Conservation (phyloP, 37 sponge, comb jelly and placozoan species). For the Mnemiopsis leidyi region DNA sequence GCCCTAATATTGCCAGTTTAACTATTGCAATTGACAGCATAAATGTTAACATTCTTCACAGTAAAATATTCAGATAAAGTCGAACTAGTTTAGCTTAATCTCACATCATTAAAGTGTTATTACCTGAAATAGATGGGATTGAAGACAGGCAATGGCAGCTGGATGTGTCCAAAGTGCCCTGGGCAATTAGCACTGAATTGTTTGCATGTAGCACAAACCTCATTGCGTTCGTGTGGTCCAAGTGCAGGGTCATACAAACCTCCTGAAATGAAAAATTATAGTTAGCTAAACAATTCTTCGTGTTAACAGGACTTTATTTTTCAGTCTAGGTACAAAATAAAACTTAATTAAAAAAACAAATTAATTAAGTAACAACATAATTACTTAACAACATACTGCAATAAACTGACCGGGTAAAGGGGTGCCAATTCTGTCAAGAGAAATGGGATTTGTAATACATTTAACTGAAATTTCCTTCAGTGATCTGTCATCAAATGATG, state of each 20-base stretch:
- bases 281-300: not conserved
- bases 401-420: conserved; percentile 9
- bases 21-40: too few relatives aligned
- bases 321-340: not conserved
- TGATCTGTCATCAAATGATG: conserved; percentile 15
- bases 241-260: conserved; percentile 92
- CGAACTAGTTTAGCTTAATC: too few relatives aligned
- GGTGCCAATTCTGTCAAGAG: conserved; percentile 3
- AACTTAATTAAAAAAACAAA: too few relatives aligned
- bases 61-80: too few relatives aligned
- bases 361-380: too few relatives aligned
- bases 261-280: conserved; percentile 54
- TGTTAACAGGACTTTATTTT: not conserved
- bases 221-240: conserved; percentile 79
- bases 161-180: conserved; percentile 95
- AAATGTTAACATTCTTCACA: too few relatives aligned
- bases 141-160: conserved; percentile 88
- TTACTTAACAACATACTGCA: not conserved
- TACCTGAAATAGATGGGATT: conserved; percentile 82
- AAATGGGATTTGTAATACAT: conserved; percentile 23
- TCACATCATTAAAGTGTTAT: too few relatives aligned
- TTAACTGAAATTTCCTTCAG: not conserved
- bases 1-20: too few relatives aligned
- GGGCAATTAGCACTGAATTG: conserved; percentile 84
- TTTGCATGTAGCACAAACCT: conserved; percentile 84